Conservation (phyloP, 2,888 invertebrate species). For the Heteropelma amictum region DNA sequence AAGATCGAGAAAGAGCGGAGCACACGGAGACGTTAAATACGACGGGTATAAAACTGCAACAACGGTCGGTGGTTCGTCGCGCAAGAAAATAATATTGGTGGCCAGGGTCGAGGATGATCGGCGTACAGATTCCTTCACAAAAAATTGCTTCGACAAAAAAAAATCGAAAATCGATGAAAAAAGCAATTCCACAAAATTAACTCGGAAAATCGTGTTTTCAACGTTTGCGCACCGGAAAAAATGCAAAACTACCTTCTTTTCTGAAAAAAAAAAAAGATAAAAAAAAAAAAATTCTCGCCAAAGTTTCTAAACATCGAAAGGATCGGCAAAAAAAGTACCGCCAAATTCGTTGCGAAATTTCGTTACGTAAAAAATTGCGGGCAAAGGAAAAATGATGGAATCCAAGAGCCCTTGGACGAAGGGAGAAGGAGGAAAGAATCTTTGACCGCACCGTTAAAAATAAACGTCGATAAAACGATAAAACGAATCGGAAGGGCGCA, state of each 20-base stretch:
- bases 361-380: no score
- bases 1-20: no score
- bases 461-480: no score
- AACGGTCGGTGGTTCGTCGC: background rate
- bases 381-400: no score
- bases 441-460: no score
- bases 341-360: no score
- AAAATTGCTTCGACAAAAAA: background rate
- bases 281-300: background rate
- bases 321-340: no score
- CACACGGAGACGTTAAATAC: background rate
- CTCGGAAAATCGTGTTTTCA: no score
- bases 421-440: background rate
- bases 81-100: slow-evolving; percentile 16
- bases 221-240: background rate
- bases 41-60: background rate
- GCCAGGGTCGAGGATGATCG: slow-evolving; percentile 11
- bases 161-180: background rate
- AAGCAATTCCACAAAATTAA: no score
- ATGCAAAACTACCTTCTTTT: background rate
- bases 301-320: background rate
- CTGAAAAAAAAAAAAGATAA: background rate
- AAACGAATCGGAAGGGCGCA: no score
- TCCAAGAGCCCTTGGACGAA: background rate
- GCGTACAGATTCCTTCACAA: background rate